Conservation (phyloP, 2,113 vertebrate species). For the Pelobates fuscus region DNA sequence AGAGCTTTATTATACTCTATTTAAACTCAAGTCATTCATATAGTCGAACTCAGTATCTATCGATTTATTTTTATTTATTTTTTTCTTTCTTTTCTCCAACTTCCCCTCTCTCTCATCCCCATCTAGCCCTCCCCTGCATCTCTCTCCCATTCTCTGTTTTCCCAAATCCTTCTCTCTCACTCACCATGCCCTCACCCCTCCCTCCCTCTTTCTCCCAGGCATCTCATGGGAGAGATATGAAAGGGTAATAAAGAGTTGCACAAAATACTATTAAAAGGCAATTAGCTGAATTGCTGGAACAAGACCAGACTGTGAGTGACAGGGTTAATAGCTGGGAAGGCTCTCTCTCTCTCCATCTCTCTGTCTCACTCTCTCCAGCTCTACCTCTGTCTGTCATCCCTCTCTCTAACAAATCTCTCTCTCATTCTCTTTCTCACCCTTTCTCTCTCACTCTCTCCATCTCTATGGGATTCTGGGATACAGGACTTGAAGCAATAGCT, state of each 20-base stretch:
- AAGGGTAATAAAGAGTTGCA: conserved; percentile 76
- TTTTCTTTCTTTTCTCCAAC: background rate
- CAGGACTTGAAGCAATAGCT: background rate
- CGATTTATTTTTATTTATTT: too few species aligned
- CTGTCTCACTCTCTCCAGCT: too few species aligned
- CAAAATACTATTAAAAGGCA: conserved; percentile 75
- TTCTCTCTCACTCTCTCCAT: too few species aligned
- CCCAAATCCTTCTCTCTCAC: conserved; percentile 24
- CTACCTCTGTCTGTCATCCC: too few species aligned
- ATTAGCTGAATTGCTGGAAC: conserved; percentile 75
- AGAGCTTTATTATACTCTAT: too few species aligned
- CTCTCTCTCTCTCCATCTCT: too few species aligned
- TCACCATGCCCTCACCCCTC: background rate
- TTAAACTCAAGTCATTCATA: too few species aligned
- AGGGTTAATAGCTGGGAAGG: conserved; percentile 71
- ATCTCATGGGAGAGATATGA: conserved; percentile 64
- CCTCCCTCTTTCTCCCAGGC: conserved; percentile 16
- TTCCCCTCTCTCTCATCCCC: background rate
- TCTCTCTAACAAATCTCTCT: too few species aligned
- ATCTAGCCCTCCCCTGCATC: background rate
- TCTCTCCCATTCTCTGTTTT: conserved; percentile 50
- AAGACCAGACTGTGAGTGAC: conserved; percentile 70
- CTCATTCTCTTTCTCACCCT: too few species aligned
- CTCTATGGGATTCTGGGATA: too few species aligned
- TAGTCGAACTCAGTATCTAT: too few species aligned